These are phyloP conservation scores for Perognathus longimembris DNA, from an alignment of 2,113 vertebrate species.

Conservation along the genomic window DNA sequence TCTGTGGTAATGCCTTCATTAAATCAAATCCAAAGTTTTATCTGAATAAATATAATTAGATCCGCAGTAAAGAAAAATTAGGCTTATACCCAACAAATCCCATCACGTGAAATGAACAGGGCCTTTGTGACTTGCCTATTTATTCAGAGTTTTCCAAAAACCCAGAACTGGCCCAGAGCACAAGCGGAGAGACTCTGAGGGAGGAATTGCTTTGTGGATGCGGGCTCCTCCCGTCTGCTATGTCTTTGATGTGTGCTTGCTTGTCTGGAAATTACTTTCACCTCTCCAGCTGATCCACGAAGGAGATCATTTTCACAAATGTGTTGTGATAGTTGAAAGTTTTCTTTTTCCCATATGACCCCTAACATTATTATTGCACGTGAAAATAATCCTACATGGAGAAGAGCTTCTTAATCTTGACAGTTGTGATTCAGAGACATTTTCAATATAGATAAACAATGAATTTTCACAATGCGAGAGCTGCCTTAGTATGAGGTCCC, in stretches of 20 bases:
- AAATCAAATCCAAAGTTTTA: constrained; percentile 32
- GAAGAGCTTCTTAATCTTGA: neutral
- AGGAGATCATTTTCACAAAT: neutral
- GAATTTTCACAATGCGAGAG: neutral
- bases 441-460: neutral
- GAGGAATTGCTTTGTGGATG: neutral
- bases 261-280: neutral
- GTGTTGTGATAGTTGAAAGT: neutral
- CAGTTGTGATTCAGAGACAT: neutral
- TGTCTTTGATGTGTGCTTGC: neutral
- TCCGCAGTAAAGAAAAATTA: neutral
- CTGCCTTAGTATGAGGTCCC: neutral
- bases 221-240: neutral
- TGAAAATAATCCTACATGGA: neutral
- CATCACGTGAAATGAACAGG: neutral
- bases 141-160: neutral
- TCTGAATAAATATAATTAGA: constrained; percentile 32
- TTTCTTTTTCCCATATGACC: neutral
- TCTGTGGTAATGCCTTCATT: neutral
- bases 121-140: neutral
- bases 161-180: neutral
- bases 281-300: neutral
- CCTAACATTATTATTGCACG: neutral
- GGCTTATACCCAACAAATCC: neutral
- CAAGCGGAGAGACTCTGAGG: neutral